These are phyloP conservation scores for Tamias sibiricus DNA, from an alignment of 2,113 vertebrate genomes.

Conservation along the genomic window DNA sequence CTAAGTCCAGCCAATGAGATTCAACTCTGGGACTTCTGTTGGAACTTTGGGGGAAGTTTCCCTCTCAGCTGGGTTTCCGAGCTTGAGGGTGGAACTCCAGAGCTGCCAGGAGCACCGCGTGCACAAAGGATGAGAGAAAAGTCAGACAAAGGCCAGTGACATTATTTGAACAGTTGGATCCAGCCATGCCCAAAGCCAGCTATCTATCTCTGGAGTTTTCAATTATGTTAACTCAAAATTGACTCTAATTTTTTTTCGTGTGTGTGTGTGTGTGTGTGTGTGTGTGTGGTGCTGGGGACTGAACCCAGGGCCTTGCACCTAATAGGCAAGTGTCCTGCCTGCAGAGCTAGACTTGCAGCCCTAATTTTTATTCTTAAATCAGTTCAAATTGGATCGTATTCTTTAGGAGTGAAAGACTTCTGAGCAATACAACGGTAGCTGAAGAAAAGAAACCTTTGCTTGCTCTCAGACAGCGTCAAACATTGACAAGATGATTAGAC, in stretches of 20 bases:
- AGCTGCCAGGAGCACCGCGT: neutral
- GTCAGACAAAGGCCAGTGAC: neutral
- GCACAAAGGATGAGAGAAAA: neutral
- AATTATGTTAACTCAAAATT: neutral
- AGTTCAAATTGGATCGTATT: neutral
- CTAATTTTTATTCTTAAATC: neutral
- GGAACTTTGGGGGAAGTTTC: neutral
- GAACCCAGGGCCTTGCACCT: neutral
- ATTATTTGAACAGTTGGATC: neutral
- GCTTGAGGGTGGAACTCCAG: neutral
- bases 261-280: neutral
- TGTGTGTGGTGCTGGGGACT: neutral
- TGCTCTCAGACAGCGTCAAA: neutral
- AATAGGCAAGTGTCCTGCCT: neutral
- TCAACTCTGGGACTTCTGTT: neutral
- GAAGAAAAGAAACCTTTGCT: neutral
- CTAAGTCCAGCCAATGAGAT: neutral
- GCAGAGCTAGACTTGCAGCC: neutral
- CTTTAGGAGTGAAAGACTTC: neutral
- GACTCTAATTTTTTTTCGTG: neutral
- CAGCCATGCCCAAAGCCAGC: neutral
- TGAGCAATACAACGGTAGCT: neutral
- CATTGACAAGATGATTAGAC: neutral
- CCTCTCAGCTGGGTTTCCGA: neutral
- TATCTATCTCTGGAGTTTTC: neutral